Evolutionary conservation across 1,140 invertebrate genomes (phyloP).

Genomic region (Amyelois transitella): DNA sequence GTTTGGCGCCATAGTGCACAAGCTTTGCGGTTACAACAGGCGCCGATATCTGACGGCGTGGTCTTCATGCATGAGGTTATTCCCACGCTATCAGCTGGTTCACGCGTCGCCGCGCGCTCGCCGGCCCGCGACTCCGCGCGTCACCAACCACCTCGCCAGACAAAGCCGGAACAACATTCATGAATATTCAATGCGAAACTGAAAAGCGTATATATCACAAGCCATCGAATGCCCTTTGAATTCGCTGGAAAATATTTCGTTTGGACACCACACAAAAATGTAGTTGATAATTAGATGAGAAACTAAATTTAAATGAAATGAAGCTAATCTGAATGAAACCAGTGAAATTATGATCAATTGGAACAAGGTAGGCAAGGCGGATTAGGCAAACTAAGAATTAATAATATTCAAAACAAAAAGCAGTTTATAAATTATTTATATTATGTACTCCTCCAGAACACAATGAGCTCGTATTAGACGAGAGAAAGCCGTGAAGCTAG

Average conservation of each 20-base stretch:
- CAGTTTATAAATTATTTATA: too few species aligned
- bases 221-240: not conserved
- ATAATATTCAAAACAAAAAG: too few species aligned
- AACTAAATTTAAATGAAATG: too few species aligned
- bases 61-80: conserved; percentile 33
- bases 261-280: too few species aligned
- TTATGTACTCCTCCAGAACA: too few species aligned
- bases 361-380: too few species aligned
- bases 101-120: conserved; percentile 45
- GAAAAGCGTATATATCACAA: not conserved
- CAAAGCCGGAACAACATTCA: conserved; percentile 13
- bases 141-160: conserved; percentile 11
- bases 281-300: too few species aligned
- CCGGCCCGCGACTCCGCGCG: conserved; percentile 27
- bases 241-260: too few species aligned
- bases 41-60: not conserved
- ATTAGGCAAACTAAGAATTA: too few species aligned
- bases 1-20: conserved; percentile 18
- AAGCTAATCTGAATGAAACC: too few species aligned
- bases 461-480: too few species aligned
- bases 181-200: conserved; percentile 12
- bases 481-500: conserved; percentile 26
- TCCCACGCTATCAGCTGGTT: conserved; percentile 66
- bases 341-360: too few species aligned
- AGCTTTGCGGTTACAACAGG: conserved; percentile 1